These are phyloP conservation scores for Drosophila histrio DNA, from an alignment of 2,888 invertebrate species.

Conservation along the genomic window DNA sequence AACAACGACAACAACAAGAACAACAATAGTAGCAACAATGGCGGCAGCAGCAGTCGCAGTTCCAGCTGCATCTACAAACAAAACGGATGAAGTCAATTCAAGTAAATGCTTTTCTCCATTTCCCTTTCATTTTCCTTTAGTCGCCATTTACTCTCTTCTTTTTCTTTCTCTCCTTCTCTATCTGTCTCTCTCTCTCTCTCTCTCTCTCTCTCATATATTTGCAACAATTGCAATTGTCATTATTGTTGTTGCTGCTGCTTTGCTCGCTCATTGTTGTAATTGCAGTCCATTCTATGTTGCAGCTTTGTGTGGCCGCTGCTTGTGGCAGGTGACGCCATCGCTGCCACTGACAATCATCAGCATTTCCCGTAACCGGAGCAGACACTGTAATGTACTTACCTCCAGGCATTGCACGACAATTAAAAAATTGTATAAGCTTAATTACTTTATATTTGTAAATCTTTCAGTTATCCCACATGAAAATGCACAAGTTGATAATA, in stretches of 20 bases:
- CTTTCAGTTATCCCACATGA: background rate
- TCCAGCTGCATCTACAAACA: conserved; percentile 34
- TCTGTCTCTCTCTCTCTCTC: background rate
- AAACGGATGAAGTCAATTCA: conserved; percentile 78
- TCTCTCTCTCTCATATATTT: conserved; percentile 17
- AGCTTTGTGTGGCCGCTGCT: conserved; percentile 34
- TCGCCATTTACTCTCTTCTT: background rate
- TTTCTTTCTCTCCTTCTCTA: background rate
- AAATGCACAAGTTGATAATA: background rate
- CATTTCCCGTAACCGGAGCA: conserved; percentile 36
- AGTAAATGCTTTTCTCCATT: conserved; percentile 68
- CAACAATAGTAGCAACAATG: conserved; percentile 8
- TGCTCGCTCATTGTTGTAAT: conserved; percentile 54
- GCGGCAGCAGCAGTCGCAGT: conserved; percentile 12
- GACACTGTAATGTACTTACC: conserved; percentile 34
- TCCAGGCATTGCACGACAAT: conserved; percentile 9
- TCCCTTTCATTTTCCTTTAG: conserved; percentile 35
- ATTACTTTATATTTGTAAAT: conserved; percentile 9
- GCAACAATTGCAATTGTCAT: conserved; percentile 59
- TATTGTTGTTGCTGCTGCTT: conserved; percentile 38
- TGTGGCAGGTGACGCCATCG: conserved; percentile 53
- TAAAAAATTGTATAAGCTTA: conserved; percentile 10
- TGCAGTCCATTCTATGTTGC: conserved; percentile 52
- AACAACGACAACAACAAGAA: background rate
- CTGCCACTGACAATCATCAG: conserved; percentile 57